Evolutionary conservation across 92 coral and sea anemone genomes (phyloP).

Genomic region (Porites cylindrica): DNA sequence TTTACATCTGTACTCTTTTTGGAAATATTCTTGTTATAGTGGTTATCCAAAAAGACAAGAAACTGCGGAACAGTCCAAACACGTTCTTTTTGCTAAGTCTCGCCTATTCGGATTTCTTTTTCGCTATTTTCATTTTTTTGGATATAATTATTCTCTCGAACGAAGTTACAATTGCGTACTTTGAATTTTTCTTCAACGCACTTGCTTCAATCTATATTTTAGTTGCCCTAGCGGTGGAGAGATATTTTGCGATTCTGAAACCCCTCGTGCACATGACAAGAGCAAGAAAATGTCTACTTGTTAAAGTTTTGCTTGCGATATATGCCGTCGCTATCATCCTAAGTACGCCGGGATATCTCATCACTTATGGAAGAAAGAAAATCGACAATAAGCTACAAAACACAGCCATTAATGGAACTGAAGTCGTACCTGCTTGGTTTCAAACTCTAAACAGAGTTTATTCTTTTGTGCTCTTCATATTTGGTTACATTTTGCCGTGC

Average conservation of each 20-base stretch:
- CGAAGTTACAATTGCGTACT: neutral
- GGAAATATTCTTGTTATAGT: slow-evolving; percentile 29
- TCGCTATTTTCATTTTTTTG: neutral
- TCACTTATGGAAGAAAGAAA: neutral
- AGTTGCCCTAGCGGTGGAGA: slow-evolving; percentile 26
- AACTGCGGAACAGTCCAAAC: neutral
- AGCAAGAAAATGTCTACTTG: slow-evolving; percentile 20
- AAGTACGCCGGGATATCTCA: neutral
- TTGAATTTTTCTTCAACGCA: slow-evolving; percentile 3
- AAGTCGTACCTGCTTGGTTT: neutral
- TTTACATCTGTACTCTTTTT: slow-evolving; percentile 7
- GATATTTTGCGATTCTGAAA: slow-evolving; percentile 38
- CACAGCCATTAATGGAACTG: neutral
- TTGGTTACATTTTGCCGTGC: slow-evolving; percentile 52
- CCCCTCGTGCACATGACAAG: slow-evolving; percentile 25
- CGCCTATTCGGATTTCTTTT: slow-evolving; percentile 8
- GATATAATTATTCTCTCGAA: slow-evolving; percentile 3
- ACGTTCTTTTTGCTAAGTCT: slow-evolving; percentile 13
- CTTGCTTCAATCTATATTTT: slow-evolving; percentile 24
- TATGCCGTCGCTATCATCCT: neutral
- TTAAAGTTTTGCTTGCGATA: slow-evolving; percentile 5
- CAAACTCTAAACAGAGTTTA: neutral
- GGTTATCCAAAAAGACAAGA: slow-evolving; percentile 20
- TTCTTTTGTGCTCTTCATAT: slow-evolving; percentile 13
- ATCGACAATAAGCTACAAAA: neutral